phyloP scores from a whole-genome alignment of 2,113 vertebrate genomes.

The Neodon shergylaensis region DNA sequence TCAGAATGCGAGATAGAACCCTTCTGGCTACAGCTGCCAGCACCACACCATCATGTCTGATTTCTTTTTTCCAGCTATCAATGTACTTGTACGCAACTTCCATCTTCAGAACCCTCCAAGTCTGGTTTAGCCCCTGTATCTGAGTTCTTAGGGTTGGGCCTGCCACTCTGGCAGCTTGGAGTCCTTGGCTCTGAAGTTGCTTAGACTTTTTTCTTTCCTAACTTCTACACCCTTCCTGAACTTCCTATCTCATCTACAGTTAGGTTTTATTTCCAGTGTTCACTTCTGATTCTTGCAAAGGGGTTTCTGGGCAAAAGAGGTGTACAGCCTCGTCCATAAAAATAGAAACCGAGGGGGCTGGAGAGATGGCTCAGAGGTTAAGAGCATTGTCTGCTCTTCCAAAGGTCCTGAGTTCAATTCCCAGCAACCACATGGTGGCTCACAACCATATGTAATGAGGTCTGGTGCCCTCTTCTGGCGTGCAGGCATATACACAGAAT shows the following conservation, averaged over 20 bases:
- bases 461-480: too few species aligned
- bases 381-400: too few species aligned
- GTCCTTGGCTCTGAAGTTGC: too few species aligned
- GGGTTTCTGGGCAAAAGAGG: neutral
- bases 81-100: neutral
- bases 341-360: neutral
- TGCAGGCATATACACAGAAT: too few species aligned
- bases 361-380: too few species aligned
- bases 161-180: neutral
- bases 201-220: neutral
- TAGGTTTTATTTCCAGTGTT: neutral
- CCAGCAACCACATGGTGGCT: too few species aligned
- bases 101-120: neutral
- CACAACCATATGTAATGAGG: too few species aligned
- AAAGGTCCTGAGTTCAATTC: too few species aligned
- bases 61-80: neutral
- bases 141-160: neutral
- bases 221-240: neutral
- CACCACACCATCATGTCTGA: neutral
- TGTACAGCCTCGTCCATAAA: accelerated
- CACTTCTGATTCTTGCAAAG: neutral
- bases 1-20: neutral
- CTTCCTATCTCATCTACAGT: neutral
- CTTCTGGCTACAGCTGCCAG: neutral
- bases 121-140: neutral